Evolutionary conservation across 2,888 invertebrate species (phyloP), one percentile per base, ranked within the genome.

Genomic region (Rugalucina vietnamica): DNA sequence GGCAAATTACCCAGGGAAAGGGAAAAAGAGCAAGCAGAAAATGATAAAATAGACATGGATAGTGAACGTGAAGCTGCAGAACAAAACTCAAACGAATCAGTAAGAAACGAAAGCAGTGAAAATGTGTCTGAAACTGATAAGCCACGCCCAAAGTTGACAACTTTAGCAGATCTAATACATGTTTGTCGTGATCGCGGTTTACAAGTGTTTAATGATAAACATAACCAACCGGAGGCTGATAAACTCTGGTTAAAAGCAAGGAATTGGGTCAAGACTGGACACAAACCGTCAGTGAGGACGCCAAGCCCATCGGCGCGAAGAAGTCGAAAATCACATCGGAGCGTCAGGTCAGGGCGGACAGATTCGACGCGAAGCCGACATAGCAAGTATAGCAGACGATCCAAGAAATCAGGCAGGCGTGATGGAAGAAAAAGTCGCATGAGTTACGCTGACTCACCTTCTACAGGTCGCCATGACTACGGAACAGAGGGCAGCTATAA

Each of bases 131-230:
- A n/a, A n/a, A n/a, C n/a, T n/a, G n/a, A n/a, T n/a, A n/a, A n/a
- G n/a, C n/a, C n/a, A n/a, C n/a, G n/a, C n/a, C n/a, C n/a, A n/a
- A 60, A 65, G 12, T 1, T 50, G 18, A 24, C n/a, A 21, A 43
- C 70, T 1, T 37, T 86, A 36, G 86, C 86, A n/a, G 86, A 82
- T 79, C 70, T 86, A 32, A 86, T 86, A 29, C 29, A 21, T 10
- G 57, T 78, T 21, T 86, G 81, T 76, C 80, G 86, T 21, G 74
- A 78, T 43, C 54, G 65, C 21, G 86, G 83, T 29, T 29, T 75
- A 2, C 86, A 86, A 49, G 70, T 82, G 27, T 83, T 74, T 50
- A 78, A 83, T 54, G 76, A 86, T 54, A 81, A 76, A 72, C 27
- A 32, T 1, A 82, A 82, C 27, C 65, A 78, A 18, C 86, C 86